Evolutionary conservation across 2,113 vertebrate genomes (phyloP).

Genomic region (Dasyornis broadbenti): DNA sequence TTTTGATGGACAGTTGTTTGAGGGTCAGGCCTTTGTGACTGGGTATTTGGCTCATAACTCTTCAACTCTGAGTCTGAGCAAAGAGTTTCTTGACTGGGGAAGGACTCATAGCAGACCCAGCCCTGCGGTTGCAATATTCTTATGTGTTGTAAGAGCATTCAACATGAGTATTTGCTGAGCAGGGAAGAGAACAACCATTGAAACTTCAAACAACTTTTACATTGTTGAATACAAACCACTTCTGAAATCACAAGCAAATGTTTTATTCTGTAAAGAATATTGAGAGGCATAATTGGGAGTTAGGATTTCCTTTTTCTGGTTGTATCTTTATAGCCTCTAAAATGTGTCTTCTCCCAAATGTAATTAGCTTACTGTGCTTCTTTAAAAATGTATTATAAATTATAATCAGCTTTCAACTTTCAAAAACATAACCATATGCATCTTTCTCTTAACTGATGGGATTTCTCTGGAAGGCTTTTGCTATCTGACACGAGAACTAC

Average conservation of each 20-base stretch:
- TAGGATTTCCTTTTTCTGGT: conserved; percentile 68
- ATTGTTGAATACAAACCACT: conserved; percentile 58
- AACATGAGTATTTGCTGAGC: not conserved
- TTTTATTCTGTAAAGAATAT: conserved; percentile 68
- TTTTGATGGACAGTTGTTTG: not conserved
- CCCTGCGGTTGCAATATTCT: not conserved
- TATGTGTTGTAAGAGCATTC: not conserved
- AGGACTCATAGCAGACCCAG: not conserved
- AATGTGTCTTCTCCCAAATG: not conserved
- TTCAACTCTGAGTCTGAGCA: not conserved
- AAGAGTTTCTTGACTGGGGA: not conserved
- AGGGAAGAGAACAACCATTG: conserved; percentile 30
- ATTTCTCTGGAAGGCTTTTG: not conserved
- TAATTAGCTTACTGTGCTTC: conserved; percentile 25
- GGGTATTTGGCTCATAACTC: not conserved
- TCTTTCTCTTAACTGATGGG: not conserved
- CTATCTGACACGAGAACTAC: not conserved
- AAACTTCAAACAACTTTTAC: conserved; percentile 70
- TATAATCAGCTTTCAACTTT: conserved; percentile 30
- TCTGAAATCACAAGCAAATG: conserved; percentile 85
- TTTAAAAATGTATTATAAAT: conserved; percentile 49
- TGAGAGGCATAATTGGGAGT: conserved; percentile 63
- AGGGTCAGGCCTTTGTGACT: not conserved
- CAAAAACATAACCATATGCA: not conserved
- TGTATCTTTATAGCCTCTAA: conserved; percentile 59